Evolutionary conservation across 2,888 invertebrate species (phyloP), one percentile per base, ranked within the genome.

Genomic region (Pheosia gnoma): DNA sequence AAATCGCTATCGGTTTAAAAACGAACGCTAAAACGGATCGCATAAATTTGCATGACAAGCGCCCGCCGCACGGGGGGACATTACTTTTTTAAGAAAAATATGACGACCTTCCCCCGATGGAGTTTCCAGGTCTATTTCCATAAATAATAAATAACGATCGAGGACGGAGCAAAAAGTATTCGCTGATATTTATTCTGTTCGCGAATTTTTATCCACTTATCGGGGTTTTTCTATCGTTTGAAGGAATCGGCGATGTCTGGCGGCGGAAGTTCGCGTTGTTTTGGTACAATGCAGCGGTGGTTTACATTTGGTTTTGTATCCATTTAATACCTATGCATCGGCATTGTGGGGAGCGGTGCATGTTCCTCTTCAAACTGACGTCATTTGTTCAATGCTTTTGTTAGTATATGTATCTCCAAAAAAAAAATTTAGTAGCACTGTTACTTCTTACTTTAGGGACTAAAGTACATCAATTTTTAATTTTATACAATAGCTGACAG

Each of bases 101-200:
- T 90, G 91, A 90, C 91, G 88, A 88, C 89, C 89, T 89, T 87
- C 86, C 86, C 75, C 83, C 88, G 86, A 82, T 83, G 87, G 89
- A 89, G 89, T 87, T 87, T 82, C 84, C 89, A 88, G 87, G 86
- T 90, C 88, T 89, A 92, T 92, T 91, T 92, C 91, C 91, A 92
- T 92, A 91, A 92, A 92, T 92, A 92, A 91, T 91, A 91, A 91
- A 91, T 91, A 91, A 90, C 89, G 90, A 89, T 88, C 87, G 91
- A 81, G 87, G 85, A 85, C 87, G 82, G 80, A 83, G 86, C 87
- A 87, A 84, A 89, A 88, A 89, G 89, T 90, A 88, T 86, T 88
- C 85, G 81, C 71, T 76, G 85, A 88, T 90, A 88, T 90, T 90
- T 91, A 90, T 91, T 90, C 87, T 83, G 88, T 86, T 84, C 85